Percentiles rank a stretch among this genome's conserved stretches.
Conservation (phyloP, 1,140 invertebrate genomes). For the Pissodes strobi region DNA sequence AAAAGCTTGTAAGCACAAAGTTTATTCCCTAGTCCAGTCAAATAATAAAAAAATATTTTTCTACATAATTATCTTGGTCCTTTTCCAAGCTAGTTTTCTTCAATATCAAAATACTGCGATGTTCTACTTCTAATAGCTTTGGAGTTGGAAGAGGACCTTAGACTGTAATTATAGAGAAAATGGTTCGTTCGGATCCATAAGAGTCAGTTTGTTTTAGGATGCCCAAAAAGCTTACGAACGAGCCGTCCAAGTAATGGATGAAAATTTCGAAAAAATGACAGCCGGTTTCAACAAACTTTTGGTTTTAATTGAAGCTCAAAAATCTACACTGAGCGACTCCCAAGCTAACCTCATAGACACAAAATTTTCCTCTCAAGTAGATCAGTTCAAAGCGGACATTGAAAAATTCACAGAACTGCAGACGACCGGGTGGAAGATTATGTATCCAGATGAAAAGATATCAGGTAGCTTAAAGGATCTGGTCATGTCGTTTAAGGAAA, state of each 20-base stretch:
- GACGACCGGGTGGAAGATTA: slow-evolving; percentile 28
- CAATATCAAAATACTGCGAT: too few species aligned
- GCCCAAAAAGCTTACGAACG: slow-evolving; percentile 36
- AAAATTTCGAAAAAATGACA: slow-evolving; percentile 29
- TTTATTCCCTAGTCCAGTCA: neutral
- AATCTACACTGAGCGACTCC: slow-evolving; percentile 1
- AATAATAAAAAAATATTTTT: neutral
- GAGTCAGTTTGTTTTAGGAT: too few species aligned
- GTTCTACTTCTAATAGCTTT: too few species aligned
- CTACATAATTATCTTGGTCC: neutral
- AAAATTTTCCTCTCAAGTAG: slow-evolving; percentile 17
- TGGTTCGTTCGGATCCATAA: too few species aligned
- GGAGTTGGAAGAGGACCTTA: too few species aligned
- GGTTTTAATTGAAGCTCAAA: slow-evolving; percentile 32
- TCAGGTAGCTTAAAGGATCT: slow-evolving; percentile 27
- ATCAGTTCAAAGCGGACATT: slow-evolving; percentile 14
- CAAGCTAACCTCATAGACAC: slow-evolving; percentile 8
- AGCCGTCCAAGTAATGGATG: slow-evolving; percentile 23
- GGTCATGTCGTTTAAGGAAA: slow-evolving; percentile 20
- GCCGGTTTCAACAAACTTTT: slow-evolving; percentile 25
- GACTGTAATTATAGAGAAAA: too few species aligned
- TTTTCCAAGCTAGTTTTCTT: too few species aligned
- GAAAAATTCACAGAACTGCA: slow-evolving; percentile 31
- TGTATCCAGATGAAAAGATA: slow-evolving; percentile 29
- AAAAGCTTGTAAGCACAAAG: slow-evolving; percentile 40